Evolutionary conservation across 2,113 vertebrate species (phyloP).

Genomic region (Notothenia coriiceps): DNA sequence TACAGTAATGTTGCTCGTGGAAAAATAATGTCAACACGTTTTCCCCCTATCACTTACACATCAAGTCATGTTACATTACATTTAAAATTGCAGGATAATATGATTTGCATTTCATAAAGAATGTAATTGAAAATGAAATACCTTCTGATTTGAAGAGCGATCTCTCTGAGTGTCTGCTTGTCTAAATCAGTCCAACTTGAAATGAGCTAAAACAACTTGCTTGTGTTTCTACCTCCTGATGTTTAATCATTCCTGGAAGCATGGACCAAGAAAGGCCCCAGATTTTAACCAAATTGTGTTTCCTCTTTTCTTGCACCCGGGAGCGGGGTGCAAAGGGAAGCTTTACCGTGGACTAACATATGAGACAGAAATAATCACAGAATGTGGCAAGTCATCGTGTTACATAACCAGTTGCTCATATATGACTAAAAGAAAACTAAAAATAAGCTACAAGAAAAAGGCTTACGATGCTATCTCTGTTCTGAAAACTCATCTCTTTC

Average conservation of each 20-base stretch:
- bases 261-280: conserved; percentile 58
- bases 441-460: neutral
- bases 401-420: conserved; percentile 28
- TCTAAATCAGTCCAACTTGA: conserved; percentile 7
- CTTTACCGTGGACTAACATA: conserved; percentile 44
- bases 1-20: conserved; percentile 24
- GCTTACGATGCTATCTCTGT: neutral
- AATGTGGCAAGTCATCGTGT: conserved; percentile 73
- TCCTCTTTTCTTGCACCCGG: conserved; percentile 78
- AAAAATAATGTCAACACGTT: neutral
- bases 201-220: neutral
- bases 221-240: conserved; percentile 14
- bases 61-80: neutral
- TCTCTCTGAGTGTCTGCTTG: neutral
- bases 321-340: conserved; percentile 81
- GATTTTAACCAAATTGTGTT: conserved; percentile 79
- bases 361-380: conserved; percentile 26
- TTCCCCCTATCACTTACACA: neutral
- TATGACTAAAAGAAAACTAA: neutral
- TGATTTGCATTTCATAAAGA: conserved; percentile 1
- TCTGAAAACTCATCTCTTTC: too few species aligned
- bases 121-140: conserved; percentile 35
- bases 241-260: conserved; percentile 40
- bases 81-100: neutral
- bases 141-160: conserved; percentile 43